phyloP scores from a whole-genome alignment of 2,888 invertebrate species.

The Lobophora halterata region DNA sequence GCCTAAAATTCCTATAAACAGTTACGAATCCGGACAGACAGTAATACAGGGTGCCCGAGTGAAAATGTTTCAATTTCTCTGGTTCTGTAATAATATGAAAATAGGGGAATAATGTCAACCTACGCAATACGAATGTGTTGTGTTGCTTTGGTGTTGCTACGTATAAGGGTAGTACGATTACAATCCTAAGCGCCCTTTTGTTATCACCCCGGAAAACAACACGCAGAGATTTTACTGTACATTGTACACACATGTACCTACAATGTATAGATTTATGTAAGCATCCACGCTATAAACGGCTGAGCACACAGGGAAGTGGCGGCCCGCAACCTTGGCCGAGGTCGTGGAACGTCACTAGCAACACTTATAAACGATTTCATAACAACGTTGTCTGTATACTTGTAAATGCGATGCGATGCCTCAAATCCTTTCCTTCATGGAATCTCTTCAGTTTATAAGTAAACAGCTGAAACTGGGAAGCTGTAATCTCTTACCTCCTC shows the following conservation, averaged over 20 bases:
- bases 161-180: too few species aligned
- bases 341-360: constrained; percentile 71
- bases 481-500: constrained; percentile 28
- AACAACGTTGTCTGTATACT: constrained; percentile 50
- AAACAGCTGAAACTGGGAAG: constrained; percentile 31
- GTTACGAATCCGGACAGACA: too few species aligned
- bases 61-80: too few species aligned
- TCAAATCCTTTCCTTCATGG: constrained; percentile 34
- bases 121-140: too few species aligned
- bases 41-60: too few species aligned
- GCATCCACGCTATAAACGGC: constrained; percentile 58
- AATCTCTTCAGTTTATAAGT: constrained; percentile 34
- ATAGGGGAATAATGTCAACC: too few species aligned
- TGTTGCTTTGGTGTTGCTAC: too few species aligned
- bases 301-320: constrained; percentile 75
- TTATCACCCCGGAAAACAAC: constrained; percentile 43
- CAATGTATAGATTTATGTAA: constrained; percentile 46
- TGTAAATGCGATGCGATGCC: constrained; percentile 36
- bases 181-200: too few species aligned
- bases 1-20: too few species aligned
- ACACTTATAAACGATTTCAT: constrained; percentile 71
- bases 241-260: constrained; percentile 26
- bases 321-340: constrained; percentile 73
- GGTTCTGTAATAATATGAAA: too few species aligned
- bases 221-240: constrained; percentile 42